A percentile compares a stretch with the other conserved stretches of the same genome.
Conservation (phyloP, 2,113 vertebrate genomes). For the Uria aalge region DNA sequence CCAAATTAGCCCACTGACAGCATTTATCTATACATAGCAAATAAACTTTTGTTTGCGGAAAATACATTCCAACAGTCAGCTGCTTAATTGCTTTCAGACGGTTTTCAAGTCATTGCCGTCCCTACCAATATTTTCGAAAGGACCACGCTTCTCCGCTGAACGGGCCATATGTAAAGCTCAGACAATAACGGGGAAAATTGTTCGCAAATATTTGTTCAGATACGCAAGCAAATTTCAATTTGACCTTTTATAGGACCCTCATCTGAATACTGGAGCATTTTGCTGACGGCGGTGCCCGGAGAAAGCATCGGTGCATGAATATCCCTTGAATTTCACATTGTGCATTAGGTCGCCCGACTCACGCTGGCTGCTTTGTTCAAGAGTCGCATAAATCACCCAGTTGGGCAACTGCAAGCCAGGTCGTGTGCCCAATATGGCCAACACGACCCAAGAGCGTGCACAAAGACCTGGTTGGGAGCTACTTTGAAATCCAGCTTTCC, state of each 20-base stretch:
- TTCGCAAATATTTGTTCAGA: conserved; percentile 53
- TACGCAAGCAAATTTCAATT: background rate
- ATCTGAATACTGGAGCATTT: background rate
- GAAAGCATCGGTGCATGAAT: background rate
- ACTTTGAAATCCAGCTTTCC: background rate
- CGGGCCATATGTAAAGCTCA: background rate
- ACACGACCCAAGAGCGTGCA: background rate
- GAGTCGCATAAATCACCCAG: background rate
- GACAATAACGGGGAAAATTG: background rate
- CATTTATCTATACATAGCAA: conserved; percentile 70
- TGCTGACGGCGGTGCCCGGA: background rate
- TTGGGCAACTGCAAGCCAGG: background rate
- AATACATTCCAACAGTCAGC: conserved; percentile 37
- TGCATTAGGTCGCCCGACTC: background rate
- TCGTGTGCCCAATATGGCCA: background rate
- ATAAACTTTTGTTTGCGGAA: conserved; percentile 70
- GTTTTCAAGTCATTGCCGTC: background rate
- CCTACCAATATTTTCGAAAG: background rate
- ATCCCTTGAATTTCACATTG: background rate
- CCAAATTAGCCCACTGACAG: conserved; percentile 70
- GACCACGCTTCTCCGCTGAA: background rate
- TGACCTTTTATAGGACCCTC: conserved; percentile 14
- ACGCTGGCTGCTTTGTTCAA: conserved; percentile 1
- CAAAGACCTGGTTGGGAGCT: background rate
- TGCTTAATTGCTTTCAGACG: conserved; percentile 44